Base-by-base conservation (phyloP, 2,113 vertebrate species). In the Sylvia atricapilla region DNA sequence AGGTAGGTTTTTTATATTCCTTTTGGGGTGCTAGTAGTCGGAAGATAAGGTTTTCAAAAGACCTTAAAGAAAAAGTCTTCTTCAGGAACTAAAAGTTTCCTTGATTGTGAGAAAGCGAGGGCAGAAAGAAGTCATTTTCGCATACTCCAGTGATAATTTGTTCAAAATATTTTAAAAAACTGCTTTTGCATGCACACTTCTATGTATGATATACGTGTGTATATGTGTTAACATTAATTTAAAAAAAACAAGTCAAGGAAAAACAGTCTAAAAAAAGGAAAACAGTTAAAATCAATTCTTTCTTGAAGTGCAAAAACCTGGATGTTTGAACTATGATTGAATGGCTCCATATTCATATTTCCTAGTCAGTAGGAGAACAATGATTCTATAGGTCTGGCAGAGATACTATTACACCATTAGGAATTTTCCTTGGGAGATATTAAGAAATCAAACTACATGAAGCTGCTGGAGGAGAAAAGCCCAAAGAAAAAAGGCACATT, bases 121-220 rank as follows among this genome's bases (percentile, higher is more conserved):
- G 6, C 22, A 82, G 18, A 9, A 63, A 87, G 35, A 84, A 35
- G 23, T 62, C 24, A 69, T 50, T 95, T 56, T 59, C 76, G 27
- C 39, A 60, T 25, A 52, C 5, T 33, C 6, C 37, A 80, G 27
- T 69, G 28, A 66, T 27, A 46, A 58, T 49, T 58, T 70, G 8
- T 27, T 77, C 28, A 81, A 69, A 63, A 41, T 87, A 66, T 58
- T 86, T 74, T 59, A 27, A 72, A 52, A 80, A 3, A 41, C 46
- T 73, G 27, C 3, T 81, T 84, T 59, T 78, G 35, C 27, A 52
- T 18, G 49, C 63, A 33, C 24, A 60, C 17, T 55, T 49, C 66
- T 13, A 50, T 49, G 47, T 19, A 41, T 37, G 11, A 63, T n/a
- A 17, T 11, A 10, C 4, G 1, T 0, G 0, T 20, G 31, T 6